Percentiles rank a stretch among this genome's conserved stretches.
Conservation (phyloP, 2,113 vertebrate genomes). For the Indri indri region DNA sequence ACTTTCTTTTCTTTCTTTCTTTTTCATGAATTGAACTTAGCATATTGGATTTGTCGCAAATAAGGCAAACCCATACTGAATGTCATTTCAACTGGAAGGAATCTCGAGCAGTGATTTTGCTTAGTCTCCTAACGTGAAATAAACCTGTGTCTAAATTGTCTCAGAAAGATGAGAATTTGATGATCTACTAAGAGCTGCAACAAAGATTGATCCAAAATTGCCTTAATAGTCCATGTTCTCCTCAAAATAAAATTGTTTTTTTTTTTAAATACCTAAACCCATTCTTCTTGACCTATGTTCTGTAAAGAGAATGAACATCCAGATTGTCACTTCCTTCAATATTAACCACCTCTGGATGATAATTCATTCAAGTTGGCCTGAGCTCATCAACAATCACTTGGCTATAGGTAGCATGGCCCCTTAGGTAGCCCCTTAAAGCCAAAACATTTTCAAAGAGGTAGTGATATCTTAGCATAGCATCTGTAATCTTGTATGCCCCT, state of each 20-base stretch:
- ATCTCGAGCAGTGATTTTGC: constrained; percentile 1
- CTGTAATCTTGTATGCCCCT: not conserved
- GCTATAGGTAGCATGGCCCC: not conserved
- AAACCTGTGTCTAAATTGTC: constrained; percentile 39
- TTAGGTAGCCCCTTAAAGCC: not conserved
- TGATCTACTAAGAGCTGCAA: constrained; percentile 30
- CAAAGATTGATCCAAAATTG: constrained; percentile 55
- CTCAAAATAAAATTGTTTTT: constrained; percentile 61
- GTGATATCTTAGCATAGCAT: not conserved
- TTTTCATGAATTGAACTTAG: not conserved
- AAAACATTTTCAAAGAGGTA: not conserved
- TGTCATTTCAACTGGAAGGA: constrained; percentile 7
- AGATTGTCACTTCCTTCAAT: not conserved
- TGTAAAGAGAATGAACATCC: not conserved
- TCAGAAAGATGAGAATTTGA: constrained; percentile 58
- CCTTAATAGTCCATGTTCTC: not conserved
- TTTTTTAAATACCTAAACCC: constrained; percentile 21
- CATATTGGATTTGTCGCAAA: constrained; percentile 20
- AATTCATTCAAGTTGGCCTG: not conserved
- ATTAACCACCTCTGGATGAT: not conserved
- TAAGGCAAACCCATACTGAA: not conserved
- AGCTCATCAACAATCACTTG: not conserved
- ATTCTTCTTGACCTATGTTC: not conserved
- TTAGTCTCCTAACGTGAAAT: constrained; percentile 46
- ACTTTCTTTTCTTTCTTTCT: not conserved